Evolutionary conservation across 2,888 invertebrate species (phyloP), one percentile per base, ranked within the genome.

Genomic region (Oxyteleia sp.): DNA sequence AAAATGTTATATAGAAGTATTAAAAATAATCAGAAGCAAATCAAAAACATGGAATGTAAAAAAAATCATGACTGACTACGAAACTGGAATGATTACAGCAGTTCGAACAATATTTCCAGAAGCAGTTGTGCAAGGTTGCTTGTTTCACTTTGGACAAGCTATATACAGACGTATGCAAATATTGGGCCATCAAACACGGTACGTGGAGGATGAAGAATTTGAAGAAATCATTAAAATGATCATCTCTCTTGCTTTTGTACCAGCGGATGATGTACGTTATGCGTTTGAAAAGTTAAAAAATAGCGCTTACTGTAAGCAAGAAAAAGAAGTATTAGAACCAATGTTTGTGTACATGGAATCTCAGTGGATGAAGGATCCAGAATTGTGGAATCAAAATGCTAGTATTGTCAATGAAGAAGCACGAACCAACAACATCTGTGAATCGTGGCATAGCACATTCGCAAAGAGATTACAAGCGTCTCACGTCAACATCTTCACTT

Each of bases 211-310:
- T 47, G 63, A 47, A 47, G n/a, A 63, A 18, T 63, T n/a, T 8
- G 63, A 29, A n/a, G 47, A 63, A 32, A 47, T 63, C 23, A 26
- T 63, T 11, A 63, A 63, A 35, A 47, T 47, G 63, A 10, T 45
- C 0, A 29, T 61, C 1, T 7, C 26, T 32, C 8, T 63, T 2
- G 7, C 18, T n/a, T 63, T 63, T 32, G 47, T 63, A 13, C 47
- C 47, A 1, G 5, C 8, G 8, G 10, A 32, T 1, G 10, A 32
- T 32, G 32, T 32, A 1, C 1, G 3, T 1, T 32, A 32, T 10
- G 32, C 32, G 8, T 32, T 32, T 32, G 10, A 3, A 8, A 38
- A 38, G n/a, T 38, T 38, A 38, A 23, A 38, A 38, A 38, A 38
- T 4, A n/a, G 38, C 38, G 38, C 38, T 11, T 8, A 38, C 8